Evolutionary conservation across 2,888 invertebrate species (phyloP).

Genomic region (Campoplex capitator): DNA sequence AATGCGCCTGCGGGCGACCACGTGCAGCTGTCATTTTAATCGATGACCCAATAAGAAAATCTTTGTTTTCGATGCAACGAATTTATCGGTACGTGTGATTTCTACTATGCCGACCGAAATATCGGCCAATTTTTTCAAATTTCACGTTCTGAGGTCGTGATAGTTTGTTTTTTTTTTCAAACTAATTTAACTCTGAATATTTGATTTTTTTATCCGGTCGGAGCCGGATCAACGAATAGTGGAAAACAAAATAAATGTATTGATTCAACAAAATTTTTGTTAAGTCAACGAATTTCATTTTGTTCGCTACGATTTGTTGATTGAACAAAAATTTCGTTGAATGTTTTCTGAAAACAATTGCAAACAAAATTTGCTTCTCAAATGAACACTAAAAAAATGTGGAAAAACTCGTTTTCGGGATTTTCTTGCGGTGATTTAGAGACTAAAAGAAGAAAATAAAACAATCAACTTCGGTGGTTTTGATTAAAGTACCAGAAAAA

Average conservation of each 20-base stretch:
- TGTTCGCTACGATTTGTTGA: too few species aligned
- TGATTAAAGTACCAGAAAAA: neutral
- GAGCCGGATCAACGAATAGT: too few species aligned
- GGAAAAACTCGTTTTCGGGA: neutral
- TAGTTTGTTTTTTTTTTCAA: neutral
- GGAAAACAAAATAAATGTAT: too few species aligned
- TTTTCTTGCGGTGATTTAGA: neutral
- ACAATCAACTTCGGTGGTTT: neutral
- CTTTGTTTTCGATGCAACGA: neutral
- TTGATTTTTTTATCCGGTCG: too few species aligned
- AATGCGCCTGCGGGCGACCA: slow-evolving; percentile 10
- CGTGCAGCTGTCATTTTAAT: slow-evolving; percentile 47
- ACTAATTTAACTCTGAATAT: neutral
- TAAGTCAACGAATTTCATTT: too few species aligned
- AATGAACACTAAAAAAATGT: neutral
- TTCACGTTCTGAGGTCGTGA: neutral
- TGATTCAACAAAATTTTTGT: too few species aligned
- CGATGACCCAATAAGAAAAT: slow-evolving; percentile 16
- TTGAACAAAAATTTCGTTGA: too few species aligned
- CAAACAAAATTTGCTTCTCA: neutral
- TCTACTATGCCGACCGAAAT: neutral
- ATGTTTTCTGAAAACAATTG: neutral
- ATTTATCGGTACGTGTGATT: neutral
- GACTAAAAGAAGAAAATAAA: neutral
- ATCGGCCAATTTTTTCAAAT: neutral